Evolutionary conservation across 2,113 vertebrate genomes (phyloP), one percentile per base, ranked within the genome.

Genomic region (Pteronura brasiliensis): DNA sequence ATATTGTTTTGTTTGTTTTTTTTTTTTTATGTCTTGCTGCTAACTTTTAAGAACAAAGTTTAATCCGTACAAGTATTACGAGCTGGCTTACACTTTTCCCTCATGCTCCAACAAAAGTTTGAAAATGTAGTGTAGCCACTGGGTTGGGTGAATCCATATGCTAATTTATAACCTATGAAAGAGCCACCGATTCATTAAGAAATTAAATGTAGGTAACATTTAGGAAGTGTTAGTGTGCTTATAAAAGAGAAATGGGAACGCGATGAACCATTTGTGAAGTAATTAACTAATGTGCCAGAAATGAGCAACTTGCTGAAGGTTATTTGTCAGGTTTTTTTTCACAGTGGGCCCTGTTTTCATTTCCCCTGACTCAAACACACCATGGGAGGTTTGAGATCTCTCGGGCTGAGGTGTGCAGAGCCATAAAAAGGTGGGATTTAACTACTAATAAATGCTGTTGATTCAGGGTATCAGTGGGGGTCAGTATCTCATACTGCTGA

Each of bases 271-370:
- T 98, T 15, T 93, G 90, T 93, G 77, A 98, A 98, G 92, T 95
- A 95, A 98, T 98, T 98, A 98, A 96, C 91, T 97, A 93, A 97
- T 39, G 96, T 88, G 85, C 29, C 83, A 97, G 92, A 98, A 98
- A 97, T 86, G 57, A 98, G 88, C 94, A 72, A 96, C 86, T 95
- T 98, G 67, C 90, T 97, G 85, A 87, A 93, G 94, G 93, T 87
- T 87, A 96, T 71, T 83, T 97, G 65, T 63, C 87, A 96, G 86
- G 77, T 71, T 96, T 88, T 95, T 95, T 95, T 91, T 86, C 52
- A 96, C 79, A 89, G 29, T 92, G 76, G 82, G 31, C 25, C 31
- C 25, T 88, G 57, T 87, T 97, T 97, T 97, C 82, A 92, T 94
- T 95, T 89, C 17, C 55, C 77, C 21, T 82, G 36, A 94, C 61